Percentiles rank a stretch among this genome's conserved stretches.
These are phyloP conservation scores for Paraescarpia echinospica DNA, from an alignment of 1,140 invertebrate species.

Conservation along the genomic window DNA sequence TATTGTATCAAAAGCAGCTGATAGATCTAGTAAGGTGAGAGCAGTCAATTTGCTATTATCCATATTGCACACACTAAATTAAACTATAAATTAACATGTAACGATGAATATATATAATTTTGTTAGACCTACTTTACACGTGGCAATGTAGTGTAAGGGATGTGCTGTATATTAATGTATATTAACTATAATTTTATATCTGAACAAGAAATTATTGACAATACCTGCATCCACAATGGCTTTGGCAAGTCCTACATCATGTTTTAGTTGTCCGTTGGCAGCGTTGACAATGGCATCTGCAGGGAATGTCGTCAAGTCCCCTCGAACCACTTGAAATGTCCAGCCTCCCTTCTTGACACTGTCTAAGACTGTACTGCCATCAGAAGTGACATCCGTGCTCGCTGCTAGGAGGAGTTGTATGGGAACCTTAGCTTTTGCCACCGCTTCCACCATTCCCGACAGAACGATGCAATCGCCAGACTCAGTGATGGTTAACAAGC, in stretches of 20 bases:
- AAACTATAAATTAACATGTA: no score
- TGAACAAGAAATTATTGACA: not conserved
- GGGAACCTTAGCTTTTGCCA: not conserved
- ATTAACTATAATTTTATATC: no score
- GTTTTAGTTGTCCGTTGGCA: constrained; percentile 19
- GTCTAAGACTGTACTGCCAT: not conserved
- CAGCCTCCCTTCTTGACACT: not conserved
- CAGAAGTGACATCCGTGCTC: not conserved
- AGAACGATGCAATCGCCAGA: not conserved
- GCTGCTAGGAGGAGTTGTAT: not conserved
- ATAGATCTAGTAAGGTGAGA: no score
- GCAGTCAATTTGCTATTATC: no score
- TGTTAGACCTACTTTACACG: no score
- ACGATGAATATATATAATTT: no score
- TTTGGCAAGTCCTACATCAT: constrained; percentile 19
- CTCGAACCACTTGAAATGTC: not conserved
- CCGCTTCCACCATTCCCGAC: not conserved
- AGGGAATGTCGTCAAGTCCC: not conserved
- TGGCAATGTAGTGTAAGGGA: no score
- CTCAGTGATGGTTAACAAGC: not conserved
- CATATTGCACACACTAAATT: no score
- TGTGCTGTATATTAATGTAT: no score
- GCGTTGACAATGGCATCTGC: constrained; percentile 29
- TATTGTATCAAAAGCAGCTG: no score
- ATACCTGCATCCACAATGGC: constrained; percentile 28